Evolutionary conservation across 1,140 invertebrate genomes (phyloP).

Genomic region (Drosophila nannoptera): DNA sequence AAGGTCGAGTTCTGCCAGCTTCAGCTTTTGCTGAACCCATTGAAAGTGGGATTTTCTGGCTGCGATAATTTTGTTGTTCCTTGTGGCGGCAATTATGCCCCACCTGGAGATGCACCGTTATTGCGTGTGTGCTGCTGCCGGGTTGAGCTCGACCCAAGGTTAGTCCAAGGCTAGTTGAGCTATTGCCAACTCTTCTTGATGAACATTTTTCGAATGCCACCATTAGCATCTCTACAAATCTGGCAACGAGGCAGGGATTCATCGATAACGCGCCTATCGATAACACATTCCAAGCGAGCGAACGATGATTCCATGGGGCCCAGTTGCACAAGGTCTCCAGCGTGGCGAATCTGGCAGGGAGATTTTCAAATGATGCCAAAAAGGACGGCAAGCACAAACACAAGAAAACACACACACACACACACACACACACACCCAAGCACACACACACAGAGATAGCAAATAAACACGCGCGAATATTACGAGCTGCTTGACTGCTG

Average conservation of each 20-base stretch:
- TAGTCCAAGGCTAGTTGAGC: too few relatives aligned
- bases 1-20: slow-evolving; percentile 45
- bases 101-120: too few relatives aligned
- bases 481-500: slow-evolving; percentile 49
- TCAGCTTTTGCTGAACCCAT: not conserved
- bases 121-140: too few relatives aligned
- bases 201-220: too few relatives aligned
- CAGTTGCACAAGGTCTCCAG: slow-evolving; percentile 35
- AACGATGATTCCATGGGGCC: slow-evolving; percentile 20
- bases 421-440: not conserved
- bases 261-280: too few relatives aligned
- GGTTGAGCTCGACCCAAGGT: too few relatives aligned
- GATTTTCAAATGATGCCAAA: slow-evolving; percentile 50
- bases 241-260: too few relatives aligned
- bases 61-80: not conserved
- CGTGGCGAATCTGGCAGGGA: slow-evolving; percentile 29
- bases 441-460: slow-evolving; percentile 31
- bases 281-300: not conserved
- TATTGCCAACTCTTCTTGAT: too few relatives aligned
- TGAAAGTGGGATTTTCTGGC: too few relatives aligned
- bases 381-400: slow-evolving; percentile 32
- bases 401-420: slow-evolving; percentile 8
- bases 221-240: too few relatives aligned
- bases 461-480: slow-evolving; percentile 64
- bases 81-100: not conserved